These are phyloP conservation scores for Micrasema longulum DNA, from an alignment of 1,140 invertebrate species.

Conservation along the genomic window DNA sequence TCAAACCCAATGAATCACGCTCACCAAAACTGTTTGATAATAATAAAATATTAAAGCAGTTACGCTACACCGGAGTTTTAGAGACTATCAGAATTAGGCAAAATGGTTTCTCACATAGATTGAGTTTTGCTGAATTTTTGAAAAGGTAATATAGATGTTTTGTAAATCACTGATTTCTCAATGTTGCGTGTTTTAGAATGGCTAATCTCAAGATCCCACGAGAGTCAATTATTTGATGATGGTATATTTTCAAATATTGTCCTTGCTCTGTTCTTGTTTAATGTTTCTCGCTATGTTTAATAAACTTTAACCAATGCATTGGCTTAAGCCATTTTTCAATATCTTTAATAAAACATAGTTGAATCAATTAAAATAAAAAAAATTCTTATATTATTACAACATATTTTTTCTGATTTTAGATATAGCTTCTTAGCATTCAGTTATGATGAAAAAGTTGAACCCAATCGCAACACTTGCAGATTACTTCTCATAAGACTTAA, in stretches of 20 bases:
- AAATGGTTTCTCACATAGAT: constrained; percentile 84
- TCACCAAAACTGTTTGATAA: constrained; percentile 77
- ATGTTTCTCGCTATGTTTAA: no score
- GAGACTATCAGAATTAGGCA: constrained; percentile 86
- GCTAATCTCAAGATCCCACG: no score
- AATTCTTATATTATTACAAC: no score
- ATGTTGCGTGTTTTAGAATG: no score
- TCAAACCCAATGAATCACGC: constrained; percentile 84
- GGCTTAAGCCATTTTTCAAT: no score
- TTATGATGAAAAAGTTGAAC: constrained; percentile 77
- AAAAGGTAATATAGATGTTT: constrained; percentile 70
- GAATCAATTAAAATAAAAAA: no score
- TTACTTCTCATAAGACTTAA: constrained; percentile 78
- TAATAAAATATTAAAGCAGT: constrained; percentile 79
- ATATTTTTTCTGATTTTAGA: constrained; percentile 66
- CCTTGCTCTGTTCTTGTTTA: no score
- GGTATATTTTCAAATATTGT: no score
- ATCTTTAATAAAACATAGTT: no score
- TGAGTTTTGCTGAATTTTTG: constrained; percentile 84
- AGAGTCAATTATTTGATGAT: no score
- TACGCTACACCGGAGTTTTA: constrained; percentile 84
- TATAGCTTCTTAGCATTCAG: constrained; percentile 85
- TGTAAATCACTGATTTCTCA: no score
- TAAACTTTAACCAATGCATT: no score
- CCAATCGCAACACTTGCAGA: constrained; percentile 79